These are phyloP conservation scores for Nibea albiflora DNA, from an alignment of 2,113 vertebrate genomes.

Conservation along the genomic window DNA sequence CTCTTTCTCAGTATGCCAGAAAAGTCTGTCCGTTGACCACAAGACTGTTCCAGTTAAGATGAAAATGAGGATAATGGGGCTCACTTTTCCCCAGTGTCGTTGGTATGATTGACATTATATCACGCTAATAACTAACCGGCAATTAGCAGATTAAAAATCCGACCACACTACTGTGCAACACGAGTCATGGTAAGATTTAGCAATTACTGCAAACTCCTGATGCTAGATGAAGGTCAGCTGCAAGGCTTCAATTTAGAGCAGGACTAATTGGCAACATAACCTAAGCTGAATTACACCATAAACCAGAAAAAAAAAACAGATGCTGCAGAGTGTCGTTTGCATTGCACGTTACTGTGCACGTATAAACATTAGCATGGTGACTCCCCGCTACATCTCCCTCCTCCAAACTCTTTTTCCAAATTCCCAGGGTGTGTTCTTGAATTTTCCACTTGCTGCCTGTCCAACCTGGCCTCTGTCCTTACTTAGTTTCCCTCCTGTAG, in stretches of 20 bases:
- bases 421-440: neutral
- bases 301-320: slow-evolving; percentile 22
- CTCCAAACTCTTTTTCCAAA: neutral
- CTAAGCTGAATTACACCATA: slow-evolving; percentile 12
- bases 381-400: neutral
- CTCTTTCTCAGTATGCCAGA: slow-evolving; percentile 5
- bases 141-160: slow-evolving; percentile 8
- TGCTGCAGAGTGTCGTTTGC: slow-evolving; percentile 2
- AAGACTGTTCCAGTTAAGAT: slow-evolving; percentile 16
- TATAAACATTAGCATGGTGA: neutral
- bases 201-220: slow-evolving; percentile 26
- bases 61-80: slow-evolving; percentile 15
- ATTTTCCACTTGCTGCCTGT: neutral
- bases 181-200: slow-evolving; percentile 7
- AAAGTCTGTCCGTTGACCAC: slow-evolving; percentile 31
- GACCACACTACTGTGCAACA: no score
- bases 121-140: slow-evolving; percentile 2
- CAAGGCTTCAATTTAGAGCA: slow-evolving; percentile 20
- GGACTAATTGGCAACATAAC: slow-evolving; percentile 31
- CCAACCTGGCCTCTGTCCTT: neutral
- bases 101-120: slow-evolving; percentile 9
- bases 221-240: neutral
- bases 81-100: neutral
- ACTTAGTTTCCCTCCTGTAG: neutral
- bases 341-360: slow-evolving; percentile 2